phyloP scores from a whole-genome alignment of 2,797 vertebrate genomes.

The Xenentodon cancila region DNA sequence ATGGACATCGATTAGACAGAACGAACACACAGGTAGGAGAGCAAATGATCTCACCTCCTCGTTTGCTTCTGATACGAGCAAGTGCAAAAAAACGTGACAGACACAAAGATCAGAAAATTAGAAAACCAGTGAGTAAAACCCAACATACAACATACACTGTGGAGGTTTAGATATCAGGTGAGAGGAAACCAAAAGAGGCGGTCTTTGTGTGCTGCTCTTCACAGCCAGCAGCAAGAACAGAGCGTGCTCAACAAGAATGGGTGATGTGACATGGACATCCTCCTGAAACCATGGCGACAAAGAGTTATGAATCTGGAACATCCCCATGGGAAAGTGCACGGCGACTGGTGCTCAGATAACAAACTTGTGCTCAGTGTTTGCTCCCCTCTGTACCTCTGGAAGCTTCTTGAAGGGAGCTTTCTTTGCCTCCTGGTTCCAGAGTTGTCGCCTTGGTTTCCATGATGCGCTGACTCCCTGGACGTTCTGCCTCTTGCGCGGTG shows the following conservation, averaged over 20 bases:
- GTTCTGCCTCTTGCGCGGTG: slow-evolving; percentile 5
- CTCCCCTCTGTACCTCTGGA: slow-evolving; percentile 63
- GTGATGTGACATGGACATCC: slow-evolving; percentile 54
- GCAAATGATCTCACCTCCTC: slow-evolving; percentile 1
- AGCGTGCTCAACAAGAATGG: slow-evolving; percentile 58
- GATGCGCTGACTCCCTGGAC: slow-evolving; percentile 11
- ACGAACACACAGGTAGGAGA: background rate
- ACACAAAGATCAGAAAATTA: slow-evolving; percentile 35
- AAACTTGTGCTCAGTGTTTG: slow-evolving; percentile 59
- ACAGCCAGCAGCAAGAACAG: slow-evolving; percentile 14
- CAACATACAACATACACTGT: slow-evolving; percentile 6
- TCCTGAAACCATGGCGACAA: slow-evolving; percentile 27
- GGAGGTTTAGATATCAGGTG: slow-evolving; percentile 15
- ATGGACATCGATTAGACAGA: slow-evolving; percentile 13
- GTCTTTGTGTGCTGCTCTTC: slow-evolving; percentile 21
- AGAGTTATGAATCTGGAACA: slow-evolving; percentile 9
- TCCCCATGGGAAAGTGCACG: slow-evolving; percentile 23
- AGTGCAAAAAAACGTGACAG: background rate
- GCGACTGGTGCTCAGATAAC: slow-evolving; percentile 50
- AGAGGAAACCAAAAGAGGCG: slow-evolving; percentile 21
- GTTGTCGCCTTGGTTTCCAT: slow-evolving; percentile 5
- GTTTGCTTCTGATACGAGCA: background rate
- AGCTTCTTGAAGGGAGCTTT: slow-evolving; percentile 33
- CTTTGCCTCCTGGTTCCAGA: slow-evolving; percentile 35
- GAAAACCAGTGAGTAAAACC: background rate